Conservation (phyloP, 2,113 vertebrate species). For the Mobula birostris region DNA sequence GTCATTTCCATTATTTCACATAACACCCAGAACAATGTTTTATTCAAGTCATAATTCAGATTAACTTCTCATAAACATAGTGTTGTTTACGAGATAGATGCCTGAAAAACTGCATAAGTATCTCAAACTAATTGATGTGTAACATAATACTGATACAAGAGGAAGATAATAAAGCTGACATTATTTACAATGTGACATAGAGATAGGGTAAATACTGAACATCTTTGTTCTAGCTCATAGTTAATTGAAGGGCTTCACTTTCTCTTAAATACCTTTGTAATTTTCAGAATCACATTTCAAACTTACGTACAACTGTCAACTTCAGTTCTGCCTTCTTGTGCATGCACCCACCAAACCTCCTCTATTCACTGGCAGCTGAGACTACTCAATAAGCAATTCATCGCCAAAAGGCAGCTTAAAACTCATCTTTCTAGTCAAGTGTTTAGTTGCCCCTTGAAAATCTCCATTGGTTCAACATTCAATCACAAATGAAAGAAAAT, state of each 20-base stretch:
- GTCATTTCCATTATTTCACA: not conserved
- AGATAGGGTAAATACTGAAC: not conserved
- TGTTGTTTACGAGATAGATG: not conserved
- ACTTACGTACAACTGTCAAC: not conserved
- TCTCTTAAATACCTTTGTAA: not conserved
- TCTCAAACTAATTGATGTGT: not conserved
- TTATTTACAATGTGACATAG: not conserved
- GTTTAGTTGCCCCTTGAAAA: not conserved
- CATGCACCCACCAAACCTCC: not conserved
- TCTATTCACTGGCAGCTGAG: too few species aligned
- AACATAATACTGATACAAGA: not conserved
- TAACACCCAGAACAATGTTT: not conserved
- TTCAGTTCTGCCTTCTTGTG: not conserved
- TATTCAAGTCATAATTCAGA: not conserved
- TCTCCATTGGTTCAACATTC: not conserved
- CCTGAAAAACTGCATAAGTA: not conserved
- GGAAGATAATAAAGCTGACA: not conserved
- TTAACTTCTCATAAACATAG: not conserved
- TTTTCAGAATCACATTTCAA: not conserved
- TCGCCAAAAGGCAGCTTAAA: not conserved
- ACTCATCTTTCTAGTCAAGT: not conserved
- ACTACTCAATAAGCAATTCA: not conserved
- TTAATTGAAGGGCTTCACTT: not conserved
- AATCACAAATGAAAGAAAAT: too few species aligned
- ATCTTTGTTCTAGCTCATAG: not conserved